Evolutionary conservation across 2,797 vertebrate genomes (phyloP).

Genomic region (Cephalopachus bancanus): DNA sequence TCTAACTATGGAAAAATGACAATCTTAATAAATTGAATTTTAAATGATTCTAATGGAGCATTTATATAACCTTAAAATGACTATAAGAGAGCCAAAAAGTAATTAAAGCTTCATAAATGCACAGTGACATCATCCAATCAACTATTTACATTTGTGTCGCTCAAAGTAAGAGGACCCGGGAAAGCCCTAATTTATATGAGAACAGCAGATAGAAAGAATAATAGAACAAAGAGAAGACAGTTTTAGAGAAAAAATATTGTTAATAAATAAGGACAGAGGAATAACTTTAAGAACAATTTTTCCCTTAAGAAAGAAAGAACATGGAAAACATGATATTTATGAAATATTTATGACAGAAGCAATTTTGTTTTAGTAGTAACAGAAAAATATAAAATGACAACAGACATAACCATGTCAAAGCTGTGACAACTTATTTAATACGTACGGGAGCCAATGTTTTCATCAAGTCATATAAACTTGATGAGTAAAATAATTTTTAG

Average conservation of each 20-base stretch:
- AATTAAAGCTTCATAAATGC: constrained; percentile 70
- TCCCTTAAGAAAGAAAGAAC: not conserved
- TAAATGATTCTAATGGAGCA: constrained; percentile 65
- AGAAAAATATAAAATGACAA: not conserved
- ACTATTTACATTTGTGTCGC: constrained; percentile 26
- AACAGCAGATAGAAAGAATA: not conserved
- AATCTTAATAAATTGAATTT: constrained; percentile 72
- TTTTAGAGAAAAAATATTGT: constrained; percentile 32
- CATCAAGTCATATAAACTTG: not conserved
- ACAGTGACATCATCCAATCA: constrained; percentile 48
- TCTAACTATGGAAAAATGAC: constrained; percentile 38
- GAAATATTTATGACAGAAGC: constrained; percentile 24
- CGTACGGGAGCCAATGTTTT: constrained; percentile 15
- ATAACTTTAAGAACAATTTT: constrained; percentile 35
- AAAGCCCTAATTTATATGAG: constrained; percentile 12
- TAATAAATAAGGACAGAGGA: not conserved
- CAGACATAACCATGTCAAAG: not conserved
- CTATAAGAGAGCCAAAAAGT: constrained; percentile 62
- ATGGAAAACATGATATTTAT: not conserved
- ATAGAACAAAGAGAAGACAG: not conserved
- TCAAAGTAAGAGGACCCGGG: constrained; percentile 37
- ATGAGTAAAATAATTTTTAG: not conserved
- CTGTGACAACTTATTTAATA: not conserved
- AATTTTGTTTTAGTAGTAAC: constrained; percentile 31
- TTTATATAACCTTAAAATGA: constrained; percentile 60